These are phyloP conservation scores for Neocrepidodera transversa DNA, from an alignment of 2,888 invertebrate species.

Conservation along the genomic window DNA sequence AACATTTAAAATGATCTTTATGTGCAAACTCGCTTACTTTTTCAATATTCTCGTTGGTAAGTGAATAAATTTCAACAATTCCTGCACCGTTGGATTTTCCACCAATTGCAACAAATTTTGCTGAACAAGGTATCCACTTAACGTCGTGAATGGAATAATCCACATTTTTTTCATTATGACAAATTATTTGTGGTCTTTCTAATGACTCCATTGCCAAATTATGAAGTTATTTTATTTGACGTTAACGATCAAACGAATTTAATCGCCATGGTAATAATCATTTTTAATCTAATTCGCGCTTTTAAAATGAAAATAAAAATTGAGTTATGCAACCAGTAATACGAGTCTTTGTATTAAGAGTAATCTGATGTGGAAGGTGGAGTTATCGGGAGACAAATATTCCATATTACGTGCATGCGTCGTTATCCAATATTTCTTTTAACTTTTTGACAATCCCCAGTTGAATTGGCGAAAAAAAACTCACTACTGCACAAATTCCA, in stretches of 20 bases:
- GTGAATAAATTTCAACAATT: conserved; percentile 80
- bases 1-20: conserved; percentile 89
- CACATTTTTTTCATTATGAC: conserved; percentile 81
- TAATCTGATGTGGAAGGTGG: too few species aligned
- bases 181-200: conserved; percentile 90
- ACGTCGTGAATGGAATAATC: conserved; percentile 89
- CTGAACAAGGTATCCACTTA: conserved; percentile 96
- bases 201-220: conserved; percentile 61
- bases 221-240: not conserved
- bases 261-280: not conserved
- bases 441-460: too few species aligned
- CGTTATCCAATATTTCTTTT: too few species aligned
- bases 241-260: not conserved
- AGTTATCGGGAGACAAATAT: too few species aligned
- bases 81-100: conserved; percentile 86
- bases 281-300: too few species aligned
- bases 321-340: not conserved
- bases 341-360: too few species aligned
- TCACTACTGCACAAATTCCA: too few species aligned
- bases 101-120: conserved; percentile 90
- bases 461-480: too few species aligned
- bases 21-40: conserved; percentile 78
- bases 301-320: too few species aligned
- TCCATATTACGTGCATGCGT: too few species aligned
- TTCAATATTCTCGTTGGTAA: conserved; percentile 75